Conservation (phyloP, 2,797 vertebrate genomes). For the Trachurus trachurus region DNA sequence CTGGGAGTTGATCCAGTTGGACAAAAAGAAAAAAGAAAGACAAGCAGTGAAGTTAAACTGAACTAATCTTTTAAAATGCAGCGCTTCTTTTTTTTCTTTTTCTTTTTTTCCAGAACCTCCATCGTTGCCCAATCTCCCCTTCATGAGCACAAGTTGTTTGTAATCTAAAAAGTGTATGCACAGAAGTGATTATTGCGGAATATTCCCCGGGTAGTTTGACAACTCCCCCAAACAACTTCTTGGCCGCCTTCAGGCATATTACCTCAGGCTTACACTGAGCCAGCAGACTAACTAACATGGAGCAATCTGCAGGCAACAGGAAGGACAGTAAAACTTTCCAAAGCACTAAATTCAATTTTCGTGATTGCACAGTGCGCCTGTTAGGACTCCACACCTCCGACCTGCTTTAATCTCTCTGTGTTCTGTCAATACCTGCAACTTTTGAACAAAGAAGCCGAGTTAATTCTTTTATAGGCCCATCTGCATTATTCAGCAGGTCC, state of each 20-base stretch:
- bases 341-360: conserved; percentile 40
- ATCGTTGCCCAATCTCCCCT: background rate
- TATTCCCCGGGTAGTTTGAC: conserved; percentile 49
- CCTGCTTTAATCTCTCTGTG: no score
- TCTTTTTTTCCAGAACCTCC: background rate
- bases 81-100: background rate
- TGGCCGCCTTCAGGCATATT: conserved; percentile 55
- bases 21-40: background rate
- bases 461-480: conserved; percentile 41
- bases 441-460: conserved; percentile 50
- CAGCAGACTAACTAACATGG: conserved; percentile 51
- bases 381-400: conserved; percentile 9
- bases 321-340: conserved; percentile 47
- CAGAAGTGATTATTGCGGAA: conserved; percentile 54
- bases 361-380: conserved; percentile 6
- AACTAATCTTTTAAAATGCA: conserved; percentile 19
- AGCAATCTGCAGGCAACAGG: conserved; percentile 62
- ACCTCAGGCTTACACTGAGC: conserved; percentile 59
- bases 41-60: conserved; percentile 17
- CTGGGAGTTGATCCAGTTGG: conserved; percentile 26
- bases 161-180: conserved; percentile 46
- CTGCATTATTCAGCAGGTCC: conserved; percentile 63
- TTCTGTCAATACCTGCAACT: conserved; percentile 46
- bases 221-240: conserved; percentile 62
- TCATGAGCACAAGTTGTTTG: conserved; percentile 29